Percentiles rank a stretch among this genome's conserved stretches.
Conservation (phyloP, 2,797 vertebrate species). For the Sciurus carolinensis region DNA sequence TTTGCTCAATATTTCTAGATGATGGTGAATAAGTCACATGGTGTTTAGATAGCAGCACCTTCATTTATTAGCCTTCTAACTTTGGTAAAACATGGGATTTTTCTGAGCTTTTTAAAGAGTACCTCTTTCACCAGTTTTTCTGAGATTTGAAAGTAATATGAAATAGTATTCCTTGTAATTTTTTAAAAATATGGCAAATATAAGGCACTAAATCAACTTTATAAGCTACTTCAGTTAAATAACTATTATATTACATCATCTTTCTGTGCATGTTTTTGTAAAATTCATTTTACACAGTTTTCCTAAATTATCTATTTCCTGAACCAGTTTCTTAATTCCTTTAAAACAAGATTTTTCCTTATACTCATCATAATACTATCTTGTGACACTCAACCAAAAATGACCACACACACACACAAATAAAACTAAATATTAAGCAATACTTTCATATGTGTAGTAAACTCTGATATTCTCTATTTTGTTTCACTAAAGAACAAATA, state of each 20-base stretch:
- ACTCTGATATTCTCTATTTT: not conserved
- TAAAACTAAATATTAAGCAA: not conserved
- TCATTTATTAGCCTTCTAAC: conserved; percentile 30
- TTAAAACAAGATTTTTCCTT: not conserved
- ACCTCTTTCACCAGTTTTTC: not conserved
- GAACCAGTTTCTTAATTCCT: conserved; percentile 26
- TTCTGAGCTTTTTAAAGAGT: not conserved
- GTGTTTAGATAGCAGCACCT: not conserved
- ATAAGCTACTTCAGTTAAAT: not conserved
- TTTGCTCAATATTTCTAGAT: not conserved
- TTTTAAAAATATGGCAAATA: conserved; percentile 24
- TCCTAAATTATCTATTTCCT: not conserved
- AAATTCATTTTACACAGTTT: not conserved
- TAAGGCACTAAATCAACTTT: conserved; percentile 45
- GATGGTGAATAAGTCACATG: conserved; percentile 13
- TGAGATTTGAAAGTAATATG: conserved; percentile 31
- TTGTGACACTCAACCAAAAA: not conserved
- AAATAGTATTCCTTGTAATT: not conserved
- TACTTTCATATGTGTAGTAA: not conserved
- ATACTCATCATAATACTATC: not conserved
- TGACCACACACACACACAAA: not conserved
- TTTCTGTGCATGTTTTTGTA: conserved; percentile 17
- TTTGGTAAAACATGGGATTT: conserved; percentile 22
- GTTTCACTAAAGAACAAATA: not conserved
- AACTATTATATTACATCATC: not conserved